Conservation (phyloP, 2,888 invertebrate species). For the Hermaeophaga mercurialis region DNA sequence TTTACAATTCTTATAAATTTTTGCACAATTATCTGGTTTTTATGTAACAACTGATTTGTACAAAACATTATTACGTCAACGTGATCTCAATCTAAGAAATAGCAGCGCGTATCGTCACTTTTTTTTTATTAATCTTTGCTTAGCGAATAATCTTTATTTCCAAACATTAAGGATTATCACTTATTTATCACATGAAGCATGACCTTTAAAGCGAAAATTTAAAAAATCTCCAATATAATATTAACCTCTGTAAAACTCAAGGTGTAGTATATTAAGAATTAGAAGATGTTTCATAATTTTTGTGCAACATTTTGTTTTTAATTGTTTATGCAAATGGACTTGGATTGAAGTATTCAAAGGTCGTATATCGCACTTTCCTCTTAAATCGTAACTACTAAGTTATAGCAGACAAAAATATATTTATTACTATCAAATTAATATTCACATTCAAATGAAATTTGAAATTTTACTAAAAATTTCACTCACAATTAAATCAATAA, state of each 20-base stretch:
- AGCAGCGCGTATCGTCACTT: conserved; percentile 4
- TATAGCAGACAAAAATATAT: too few relatives aligned
- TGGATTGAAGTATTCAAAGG: neutral
- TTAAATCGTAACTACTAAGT: neutral
- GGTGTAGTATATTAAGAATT: neutral
- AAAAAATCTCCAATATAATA: too few relatives aligned
- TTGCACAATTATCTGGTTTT: conserved; percentile 12
- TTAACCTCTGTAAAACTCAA: too few relatives aligned
- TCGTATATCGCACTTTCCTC: neutral
- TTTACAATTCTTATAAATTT: conserved; percentile 4
- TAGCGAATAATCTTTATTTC: too few relatives aligned
- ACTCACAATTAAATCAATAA: too few relatives aligned
- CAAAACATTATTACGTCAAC: conserved; percentile 7
- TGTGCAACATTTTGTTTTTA: neutral
- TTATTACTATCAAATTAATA: too few relatives aligned
- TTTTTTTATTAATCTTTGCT: conserved; percentile 3
- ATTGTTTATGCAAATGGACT: conserved; percentile 1
- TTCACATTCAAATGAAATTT: too few relatives aligned
- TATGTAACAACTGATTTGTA: conserved; percentile 6
- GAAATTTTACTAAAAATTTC: too few relatives aligned
- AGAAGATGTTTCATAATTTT: neutral
- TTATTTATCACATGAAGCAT: too few relatives aligned
- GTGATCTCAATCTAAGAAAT: conserved; percentile 10
- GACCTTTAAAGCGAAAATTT: too few relatives aligned
- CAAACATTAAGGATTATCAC: too few relatives aligned